These are phyloP conservation scores for Norana najaformis DNA, from an alignment of 2,888 invertebrate species.

Conservation along the genomic window DNA sequence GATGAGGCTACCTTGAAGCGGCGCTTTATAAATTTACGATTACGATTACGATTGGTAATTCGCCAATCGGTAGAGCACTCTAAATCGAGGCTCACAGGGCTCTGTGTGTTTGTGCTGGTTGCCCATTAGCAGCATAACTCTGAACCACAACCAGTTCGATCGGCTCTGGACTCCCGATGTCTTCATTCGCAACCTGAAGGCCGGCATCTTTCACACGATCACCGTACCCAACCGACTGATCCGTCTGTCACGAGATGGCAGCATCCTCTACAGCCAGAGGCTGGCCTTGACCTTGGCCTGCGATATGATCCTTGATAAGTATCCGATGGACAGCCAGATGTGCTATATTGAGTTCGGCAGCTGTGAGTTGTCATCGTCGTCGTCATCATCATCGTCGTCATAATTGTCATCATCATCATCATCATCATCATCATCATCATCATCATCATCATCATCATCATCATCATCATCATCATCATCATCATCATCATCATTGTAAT, in stretches of 20 bases:
- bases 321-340: slow-evolving; percentile 80
- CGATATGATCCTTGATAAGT: slow-evolving; percentile 74
- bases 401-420: background rate
- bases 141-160: slow-evolving; percentile 44
- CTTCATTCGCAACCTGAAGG: slow-evolving; percentile 90
- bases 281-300: slow-evolving; percentile 77
- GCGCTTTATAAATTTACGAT: no score
- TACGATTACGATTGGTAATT: no score
- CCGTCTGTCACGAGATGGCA: slow-evolving; percentile 89
- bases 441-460: slow-evolving; percentile 21
- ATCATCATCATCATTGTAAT: no score
- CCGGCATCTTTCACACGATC: slow-evolving; percentile 91
- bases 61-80: no score
- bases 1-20: no score
- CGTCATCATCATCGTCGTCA: background rate
- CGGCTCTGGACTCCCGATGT: slow-evolving; percentile 87
- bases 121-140: slow-evolving; percentile 40
- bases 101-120: background rate
- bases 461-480: background rate
- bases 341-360: slow-evolving; percentile 79
- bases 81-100: no score
- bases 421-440: slow-evolving; percentile 8
- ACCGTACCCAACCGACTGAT: slow-evolving; percentile 87
- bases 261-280: slow-evolving; percentile 73
- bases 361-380: slow-evolving; percentile 68